Evolutionary conservation across 2,888 invertebrate species (phyloP).

Genomic region (Catocala sponsa): DNA sequence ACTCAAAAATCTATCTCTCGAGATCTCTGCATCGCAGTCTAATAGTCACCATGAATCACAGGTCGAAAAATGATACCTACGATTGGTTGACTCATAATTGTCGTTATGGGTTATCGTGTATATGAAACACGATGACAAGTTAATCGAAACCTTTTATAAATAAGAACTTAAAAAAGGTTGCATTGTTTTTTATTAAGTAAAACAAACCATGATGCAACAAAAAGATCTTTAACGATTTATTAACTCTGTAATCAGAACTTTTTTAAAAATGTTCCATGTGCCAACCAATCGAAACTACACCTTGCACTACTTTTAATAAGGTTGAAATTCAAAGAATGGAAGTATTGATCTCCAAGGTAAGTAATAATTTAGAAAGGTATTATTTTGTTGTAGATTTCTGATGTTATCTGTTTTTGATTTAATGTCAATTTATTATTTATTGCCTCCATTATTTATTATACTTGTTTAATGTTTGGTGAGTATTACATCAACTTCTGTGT

Average conservation of each 20-base stretch:
- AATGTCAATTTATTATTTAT: slow-evolving; percentile 23
- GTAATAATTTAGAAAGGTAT: slow-evolving; percentile 36
- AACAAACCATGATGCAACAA: background rate
- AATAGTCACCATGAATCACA: no score
- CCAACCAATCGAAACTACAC: background rate
- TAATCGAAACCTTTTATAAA: no score
- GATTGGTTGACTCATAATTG: no score
- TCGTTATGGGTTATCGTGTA: no score
- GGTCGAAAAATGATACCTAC: no score
- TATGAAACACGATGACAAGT: no score
- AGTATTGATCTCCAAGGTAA: slow-evolving; percentile 19
- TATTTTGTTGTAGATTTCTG: slow-evolving; percentile 21
- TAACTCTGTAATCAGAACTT: slow-evolving; percentile 3
- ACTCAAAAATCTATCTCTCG: no score
- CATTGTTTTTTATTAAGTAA: no score
- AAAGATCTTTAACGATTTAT: background rate
- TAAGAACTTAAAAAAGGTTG: background rate
- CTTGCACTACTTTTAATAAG: background rate
- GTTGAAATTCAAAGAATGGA: slow-evolving; percentile 18
- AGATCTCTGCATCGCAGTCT: no score
- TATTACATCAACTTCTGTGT: background rate
- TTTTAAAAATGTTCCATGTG: background rate
- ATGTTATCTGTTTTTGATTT: slow-evolving; percentile 33
- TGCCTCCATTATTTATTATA: slow-evolving; percentile 17
- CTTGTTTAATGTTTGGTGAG: slow-evolving; percentile 8